phyloP scores from a whole-genome alignment of 2,797 vertebrate genomes.

The Protosalanx chinensis region DNA sequence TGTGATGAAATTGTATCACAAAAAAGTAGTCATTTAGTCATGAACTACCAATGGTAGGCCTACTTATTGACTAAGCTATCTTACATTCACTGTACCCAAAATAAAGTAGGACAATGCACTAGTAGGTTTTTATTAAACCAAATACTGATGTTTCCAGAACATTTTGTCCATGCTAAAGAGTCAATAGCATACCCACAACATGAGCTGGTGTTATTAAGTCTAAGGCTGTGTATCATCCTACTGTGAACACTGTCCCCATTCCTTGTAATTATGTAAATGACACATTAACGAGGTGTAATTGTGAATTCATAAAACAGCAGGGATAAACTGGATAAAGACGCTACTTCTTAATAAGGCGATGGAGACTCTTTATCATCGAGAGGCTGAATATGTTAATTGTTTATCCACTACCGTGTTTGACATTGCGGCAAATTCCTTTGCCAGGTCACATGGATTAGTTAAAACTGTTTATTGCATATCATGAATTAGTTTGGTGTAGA shows the following conservation, averaged over 20 bases:
- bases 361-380: constrained; percentile 69
- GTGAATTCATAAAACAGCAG: constrained; percentile 82
- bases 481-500: constrained; percentile 61
- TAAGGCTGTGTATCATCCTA: constrained; percentile 64
- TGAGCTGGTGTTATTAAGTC: constrained; percentile 25
- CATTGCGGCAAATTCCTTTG: constrained; percentile 69
- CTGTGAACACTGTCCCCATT: constrained; percentile 72
- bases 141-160: not conserved
- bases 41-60: not conserved
- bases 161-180: not conserved
- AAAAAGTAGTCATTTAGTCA: too few relatives aligned
- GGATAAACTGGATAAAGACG: constrained; percentile 77
- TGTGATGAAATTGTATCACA: too few relatives aligned
- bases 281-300: constrained; percentile 84
- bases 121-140: not conserved
- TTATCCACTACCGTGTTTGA: constrained; percentile 77
- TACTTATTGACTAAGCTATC: not conserved
- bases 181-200: constrained; percentile 1
- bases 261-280: constrained; percentile 83
- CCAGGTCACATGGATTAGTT: constrained; percentile 60
- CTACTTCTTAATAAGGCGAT: constrained; percentile 68
- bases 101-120: not conserved
- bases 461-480: constrained; percentile 56
- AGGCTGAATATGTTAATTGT: constrained; percentile 73
- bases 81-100: not conserved